These are phyloP conservation scores for Drosophila takahashii DNA, from an alignment of 1,140 invertebrate species.

Conservation along the genomic window DNA sequence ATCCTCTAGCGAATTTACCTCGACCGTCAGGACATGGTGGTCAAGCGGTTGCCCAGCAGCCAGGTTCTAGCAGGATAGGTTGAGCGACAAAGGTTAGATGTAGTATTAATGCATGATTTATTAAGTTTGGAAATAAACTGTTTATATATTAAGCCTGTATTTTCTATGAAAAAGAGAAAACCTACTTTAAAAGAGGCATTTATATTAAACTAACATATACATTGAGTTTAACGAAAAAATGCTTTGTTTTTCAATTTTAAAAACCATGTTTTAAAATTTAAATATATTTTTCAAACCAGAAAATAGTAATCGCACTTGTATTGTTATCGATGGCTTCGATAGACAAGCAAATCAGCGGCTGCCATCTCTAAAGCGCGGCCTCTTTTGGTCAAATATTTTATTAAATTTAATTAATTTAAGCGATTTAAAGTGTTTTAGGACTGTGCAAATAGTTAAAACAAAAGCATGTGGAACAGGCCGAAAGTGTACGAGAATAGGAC, in stretches of 20 bases:
- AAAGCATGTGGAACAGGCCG: background rate
- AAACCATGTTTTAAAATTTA: background rate
- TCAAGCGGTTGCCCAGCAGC: conserved; percentile 9
- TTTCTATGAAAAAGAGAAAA: too few relatives aligned
- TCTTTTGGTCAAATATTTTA: background rate
- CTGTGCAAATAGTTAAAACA: background rate
- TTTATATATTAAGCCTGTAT: background rate
- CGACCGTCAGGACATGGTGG: conserved; percentile 1
- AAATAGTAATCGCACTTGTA: background rate
- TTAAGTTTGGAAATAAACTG: conserved; percentile 28
- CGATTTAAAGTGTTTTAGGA: too few relatives aligned
- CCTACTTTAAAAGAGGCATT: background rate
- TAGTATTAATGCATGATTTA: background rate
- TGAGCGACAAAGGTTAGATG: conserved; percentile 24
- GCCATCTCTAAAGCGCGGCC: conserved; percentile 13
- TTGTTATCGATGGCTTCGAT: background rate
- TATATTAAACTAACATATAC: background rate
- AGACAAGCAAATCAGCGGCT: background rate
- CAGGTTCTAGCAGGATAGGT: conserved; percentile 33
- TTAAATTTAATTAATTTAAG: background rate
- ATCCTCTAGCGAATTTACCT: conserved; percentile 6
- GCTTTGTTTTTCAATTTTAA: too few relatives aligned
- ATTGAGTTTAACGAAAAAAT: background rate
- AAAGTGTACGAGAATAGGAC: background rate
- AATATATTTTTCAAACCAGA: background rate